Percentiles rank a stretch among this genome's conserved stretches.
These are phyloP conservation scores for Ophion ellenae DNA, from an alignment of 2,888 invertebrate species.

Conservation along the genomic window DNA sequence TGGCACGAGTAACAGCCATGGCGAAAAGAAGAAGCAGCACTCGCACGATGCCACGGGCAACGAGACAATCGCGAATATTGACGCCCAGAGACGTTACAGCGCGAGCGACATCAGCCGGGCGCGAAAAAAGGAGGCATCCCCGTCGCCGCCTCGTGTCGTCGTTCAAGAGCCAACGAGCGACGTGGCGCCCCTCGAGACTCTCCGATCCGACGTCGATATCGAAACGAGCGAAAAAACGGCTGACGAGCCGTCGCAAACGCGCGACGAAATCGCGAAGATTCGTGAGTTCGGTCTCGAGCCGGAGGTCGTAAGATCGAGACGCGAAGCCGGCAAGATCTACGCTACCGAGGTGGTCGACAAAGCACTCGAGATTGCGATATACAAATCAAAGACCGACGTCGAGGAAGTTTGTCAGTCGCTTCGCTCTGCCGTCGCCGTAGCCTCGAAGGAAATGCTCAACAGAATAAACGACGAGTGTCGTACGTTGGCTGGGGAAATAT, in stretches of 20 bases:
- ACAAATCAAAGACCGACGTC: slow-evolving; percentile 82
- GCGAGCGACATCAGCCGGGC: slow-evolving; percentile 14
- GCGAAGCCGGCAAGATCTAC: slow-evolving; percentile 78
- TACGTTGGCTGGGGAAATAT: slow-evolving; percentile 74
- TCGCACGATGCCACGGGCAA: slow-evolving; percentile 56
- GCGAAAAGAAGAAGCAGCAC: slow-evolving; percentile 75
- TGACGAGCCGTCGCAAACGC: neutral
- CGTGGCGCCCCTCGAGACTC: neutral
- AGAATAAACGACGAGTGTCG: slow-evolving; percentile 79
- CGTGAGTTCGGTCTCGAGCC: slow-evolving; percentile 67
- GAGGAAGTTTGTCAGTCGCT: slow-evolving; percentile 81
- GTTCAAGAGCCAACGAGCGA: neutral
- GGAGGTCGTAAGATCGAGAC: slow-evolving; percentile 72
- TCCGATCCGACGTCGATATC: neutral
- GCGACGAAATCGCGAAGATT: neutral
- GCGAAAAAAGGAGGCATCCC: slow-evolving; percentile 48
- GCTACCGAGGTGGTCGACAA: slow-evolving; percentile 82
- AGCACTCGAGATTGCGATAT: slow-evolving; percentile 81
- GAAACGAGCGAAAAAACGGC: neutral
- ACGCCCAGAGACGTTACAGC: slow-evolving; percentile 47
- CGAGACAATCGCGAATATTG: slow-evolving; percentile 46
- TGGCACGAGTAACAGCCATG: slow-evolving; percentile 59
- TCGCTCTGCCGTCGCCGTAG: slow-evolving; percentile 78
- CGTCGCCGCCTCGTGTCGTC: neutral
- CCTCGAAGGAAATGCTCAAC: slow-evolving; percentile 79